phyloP scores from a whole-genome alignment of 2,797 vertebrate genomes.

The Gorsachius magnificus region DNA sequence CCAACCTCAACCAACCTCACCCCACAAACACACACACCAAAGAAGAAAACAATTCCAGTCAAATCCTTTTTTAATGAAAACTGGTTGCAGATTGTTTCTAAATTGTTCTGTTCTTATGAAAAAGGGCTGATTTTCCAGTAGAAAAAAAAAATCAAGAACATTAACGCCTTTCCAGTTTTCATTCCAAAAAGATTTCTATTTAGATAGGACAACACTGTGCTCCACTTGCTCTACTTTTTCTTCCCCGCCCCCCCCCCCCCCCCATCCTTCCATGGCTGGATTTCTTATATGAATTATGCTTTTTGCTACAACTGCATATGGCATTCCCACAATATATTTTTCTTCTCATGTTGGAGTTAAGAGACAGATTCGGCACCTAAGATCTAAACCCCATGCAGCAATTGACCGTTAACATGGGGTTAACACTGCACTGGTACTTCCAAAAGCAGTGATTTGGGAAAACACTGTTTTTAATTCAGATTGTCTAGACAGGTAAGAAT shows the following conservation, averaged over 20 bases:
- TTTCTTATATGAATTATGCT: neutral
- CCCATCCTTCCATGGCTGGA: neutral
- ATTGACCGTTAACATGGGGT: neutral
- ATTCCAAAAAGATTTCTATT: neutral
- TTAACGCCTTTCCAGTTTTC: neutral
- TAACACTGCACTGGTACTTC: neutral
- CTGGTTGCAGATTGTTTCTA: neutral
- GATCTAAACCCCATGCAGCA: neutral
- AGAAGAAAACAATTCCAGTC: neutral
- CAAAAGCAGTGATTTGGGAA: neutral
- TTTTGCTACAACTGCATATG: neutral
- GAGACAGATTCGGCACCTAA: neutral
- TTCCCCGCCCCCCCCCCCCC: neutral
- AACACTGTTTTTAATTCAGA: neutral
- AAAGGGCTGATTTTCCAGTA: neutral
- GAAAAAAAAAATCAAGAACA: neutral
- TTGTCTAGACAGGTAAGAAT: neutral
- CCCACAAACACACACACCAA: neutral
- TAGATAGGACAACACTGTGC: neutral
- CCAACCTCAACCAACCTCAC: neutral
- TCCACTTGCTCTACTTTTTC: neutral
- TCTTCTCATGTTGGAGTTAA: neutral
- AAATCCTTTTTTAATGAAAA: neutral
- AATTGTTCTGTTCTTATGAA: neutral
- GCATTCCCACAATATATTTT: neutral